phyloP scores from a whole-genome alignment of 2,888 invertebrate species.

The Brachypalpus laphriformis region DNA sequence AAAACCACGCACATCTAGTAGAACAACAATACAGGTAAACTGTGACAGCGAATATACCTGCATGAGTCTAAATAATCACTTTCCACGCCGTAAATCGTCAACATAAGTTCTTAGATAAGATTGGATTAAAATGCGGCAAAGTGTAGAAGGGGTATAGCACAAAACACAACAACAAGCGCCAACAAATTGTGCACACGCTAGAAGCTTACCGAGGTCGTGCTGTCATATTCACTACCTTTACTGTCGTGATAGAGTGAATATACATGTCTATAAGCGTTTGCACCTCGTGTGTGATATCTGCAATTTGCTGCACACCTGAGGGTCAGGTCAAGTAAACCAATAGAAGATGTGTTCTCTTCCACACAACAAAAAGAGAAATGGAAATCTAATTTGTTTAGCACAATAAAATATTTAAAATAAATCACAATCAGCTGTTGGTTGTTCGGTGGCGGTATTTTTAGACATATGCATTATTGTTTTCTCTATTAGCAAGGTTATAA shows the following conservation, averaged over 20 bases:
- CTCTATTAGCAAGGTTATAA: slow-evolving; percentile 27
- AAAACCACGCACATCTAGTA: not conserved
- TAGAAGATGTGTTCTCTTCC: not conserved
- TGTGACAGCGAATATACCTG: slow-evolving; percentile 50
- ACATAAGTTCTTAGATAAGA: slow-evolving; percentile 50
- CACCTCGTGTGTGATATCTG: not conserved
- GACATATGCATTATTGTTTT: slow-evolving; percentile 2
- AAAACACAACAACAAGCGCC: slow-evolving; percentile 1
- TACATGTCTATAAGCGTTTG: not conserved
- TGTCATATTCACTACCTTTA: not conserved
- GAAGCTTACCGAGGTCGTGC: slow-evolving; percentile 35
- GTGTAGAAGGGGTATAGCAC: not conserved
- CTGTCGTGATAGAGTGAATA: slow-evolving; percentile 2
- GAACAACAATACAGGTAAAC: slow-evolving; percentile 19
- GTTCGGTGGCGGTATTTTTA: slow-evolving; percentile 27
- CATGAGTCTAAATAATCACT: slow-evolving; percentile 19
- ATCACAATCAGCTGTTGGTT: slow-evolving; percentile 27
- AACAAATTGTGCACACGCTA: slow-evolving; percentile 32
- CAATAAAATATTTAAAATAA: slow-evolving; percentile 1
- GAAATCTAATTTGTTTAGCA: not conserved
- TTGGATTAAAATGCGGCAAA: slow-evolving; percentile 54
- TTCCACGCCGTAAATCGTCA: slow-evolving; percentile 25
- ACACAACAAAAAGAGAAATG: not conserved
- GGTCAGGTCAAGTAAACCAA: not conserved
- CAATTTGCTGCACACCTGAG: not conserved